A percentile compares a stretch with the other conserved stretches of the same genome.
phyloP scores from a whole-genome alignment of 2,797 vertebrate genomes.

The Halcyon badia region DNA sequence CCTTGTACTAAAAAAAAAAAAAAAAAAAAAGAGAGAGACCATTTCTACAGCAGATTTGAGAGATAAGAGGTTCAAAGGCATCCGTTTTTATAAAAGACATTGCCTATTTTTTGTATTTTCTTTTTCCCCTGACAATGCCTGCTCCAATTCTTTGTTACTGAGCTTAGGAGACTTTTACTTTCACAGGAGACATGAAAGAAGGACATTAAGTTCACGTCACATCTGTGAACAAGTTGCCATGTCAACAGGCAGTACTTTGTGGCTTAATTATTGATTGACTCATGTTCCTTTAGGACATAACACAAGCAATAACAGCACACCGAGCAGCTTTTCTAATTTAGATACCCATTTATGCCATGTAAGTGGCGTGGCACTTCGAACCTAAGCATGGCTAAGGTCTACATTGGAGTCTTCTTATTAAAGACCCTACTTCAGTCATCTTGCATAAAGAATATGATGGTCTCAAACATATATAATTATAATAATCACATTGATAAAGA shows the following conservation, averaged over 20 bases:
- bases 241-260: conserved; percentile 75
- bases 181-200: conserved; percentile 62
- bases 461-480: neutral
- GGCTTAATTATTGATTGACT: conserved; percentile 80
- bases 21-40: neutral
- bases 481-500: neutral
- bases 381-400: neutral
- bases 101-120: neutral
- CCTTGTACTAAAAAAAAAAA: neutral
- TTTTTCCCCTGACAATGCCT: neutral
- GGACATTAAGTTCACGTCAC: conserved; percentile 71
- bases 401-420: neutral
- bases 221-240: conserved; percentile 69
- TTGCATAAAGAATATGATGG: neutral
- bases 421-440: neutral
- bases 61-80: neutral
- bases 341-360: conserved; percentile 32
- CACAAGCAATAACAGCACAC: conserved; percentile 73
- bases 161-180: conserved; percentile 61
- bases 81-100: conserved; percentile 3
- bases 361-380: conserved; percentile 50
- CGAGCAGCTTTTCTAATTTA: conserved; percentile 50
- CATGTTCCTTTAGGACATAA: conserved; percentile 77
- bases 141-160: conserved; percentile 31
- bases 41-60: neutral